Base-by-base conservation (phyloP, 2,113 vertebrate genomes). In the Colistium nudipinnis region DNA sequence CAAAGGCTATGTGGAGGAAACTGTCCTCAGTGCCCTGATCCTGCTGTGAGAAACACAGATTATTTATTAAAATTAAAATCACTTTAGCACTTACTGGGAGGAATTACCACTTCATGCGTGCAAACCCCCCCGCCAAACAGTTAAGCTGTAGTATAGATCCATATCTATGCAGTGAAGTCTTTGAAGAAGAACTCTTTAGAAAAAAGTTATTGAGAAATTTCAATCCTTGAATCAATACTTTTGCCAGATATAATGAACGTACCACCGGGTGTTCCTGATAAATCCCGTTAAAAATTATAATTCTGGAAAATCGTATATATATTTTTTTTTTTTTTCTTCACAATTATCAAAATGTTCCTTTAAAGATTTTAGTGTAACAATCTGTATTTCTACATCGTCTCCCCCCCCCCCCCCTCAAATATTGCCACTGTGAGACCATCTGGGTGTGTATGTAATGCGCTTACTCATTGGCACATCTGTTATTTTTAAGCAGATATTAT, bases 11-110 rank as follows among this genome's bases (percentile, higher is more conserved):
- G 86, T 72, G 90, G 62, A 93, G 89, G 1, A 91, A 80, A 44
- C 68, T 83, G 1, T 87, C 85, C 7, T 97, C 96, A 22, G 90
- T 87, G 62, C 94, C 94, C 81, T 48, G 83, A 53, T 98, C 96
- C 95, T 98, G 83, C 2, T 1, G 31, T 22, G 6, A 65, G 4
- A 77, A 62, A 65, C 30, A 53, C 41, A 63, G 38, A 75, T 25
- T 20, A 8, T 22, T 7, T 22, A 45, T 8, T 64, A n/a, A 59
- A 22, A 27, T 9, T 20, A 11, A 35, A n/a, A 2, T n/a, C n/a
- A n/a, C n/a, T n/a, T n/a, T 19, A 1, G 14, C 19, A 9, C n/a
- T 9, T 20, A 16, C 7, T 41, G 12, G 36, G 13, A 38, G 4
- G 36, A n/a, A 33, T 33, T 33, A 33, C 31, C 9, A 33, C 31